Evolutionary conservation across 2,888 invertebrate species (phyloP), one percentile per base, ranked within the genome.

Genomic region (Luperina nickerlii): DNA sequence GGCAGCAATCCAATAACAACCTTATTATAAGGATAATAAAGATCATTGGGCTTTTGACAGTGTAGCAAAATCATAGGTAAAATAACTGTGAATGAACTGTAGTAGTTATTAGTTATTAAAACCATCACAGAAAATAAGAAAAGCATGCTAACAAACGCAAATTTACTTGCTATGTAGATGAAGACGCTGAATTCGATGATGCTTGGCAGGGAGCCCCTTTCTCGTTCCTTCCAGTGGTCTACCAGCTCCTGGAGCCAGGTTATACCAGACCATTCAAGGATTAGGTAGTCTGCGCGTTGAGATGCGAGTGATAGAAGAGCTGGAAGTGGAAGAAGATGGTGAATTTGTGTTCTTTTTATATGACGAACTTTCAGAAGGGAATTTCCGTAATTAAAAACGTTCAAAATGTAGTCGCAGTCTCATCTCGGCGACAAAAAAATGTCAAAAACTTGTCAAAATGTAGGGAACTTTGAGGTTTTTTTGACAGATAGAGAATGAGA

Each of bases 271-370:
- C 98, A 98, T 93, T 99, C 98, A 84, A 98, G 97, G 2, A 98
- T 97, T 15, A 99, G 94, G 90, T 98, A 98, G 95, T 99, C 99
- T 65, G 99, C 98, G 77, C 99, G 97, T 96, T 99, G 99, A 0
- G 99, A 99, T 11, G 99, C 99, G 90, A 99, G 97, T 69, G 99
- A 99, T 72, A 99, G 97, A 81, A 99, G 97, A 97, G 98, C 99
- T 99, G 94, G 11, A 93, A 93, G 27, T 87, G 57, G 73, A 89
- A 84, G 63, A 77, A 45, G 9, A 60, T 62, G 24, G 7, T 79
- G 18, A 78, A 1, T 45, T 4, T 54, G 6, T 74, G 63, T 32
- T 1, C 54, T 45, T 11, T 24, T n/a, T 57, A 57, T 11, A n/a
- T 57, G 11, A 57, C 57, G 11, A 11, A 24, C 3, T 24, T 54